Conservation (phyloP, 2,113 vertebrate genomes). For the Rhabdomys dilectus region DNA sequence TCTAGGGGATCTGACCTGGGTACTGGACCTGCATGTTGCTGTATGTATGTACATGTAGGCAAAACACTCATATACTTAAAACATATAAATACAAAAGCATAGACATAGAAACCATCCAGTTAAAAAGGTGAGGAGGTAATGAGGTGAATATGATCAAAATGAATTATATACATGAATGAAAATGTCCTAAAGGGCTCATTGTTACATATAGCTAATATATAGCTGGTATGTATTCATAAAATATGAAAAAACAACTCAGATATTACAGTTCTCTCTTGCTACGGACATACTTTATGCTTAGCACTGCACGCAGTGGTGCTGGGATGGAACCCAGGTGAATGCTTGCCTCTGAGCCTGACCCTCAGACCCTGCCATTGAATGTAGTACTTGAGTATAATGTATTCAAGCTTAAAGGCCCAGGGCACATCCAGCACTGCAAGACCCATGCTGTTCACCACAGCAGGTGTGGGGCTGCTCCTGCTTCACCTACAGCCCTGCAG, state of each 20-base stretch:
- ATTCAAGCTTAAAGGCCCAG: not conserved
- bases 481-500: not conserved
- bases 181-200: not conserved
- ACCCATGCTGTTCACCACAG: not conserved
- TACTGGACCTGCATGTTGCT: not conserved
- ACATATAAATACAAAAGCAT: not conserved
- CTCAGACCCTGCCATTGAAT: not conserved
- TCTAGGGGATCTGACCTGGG: not conserved
- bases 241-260: not conserved
- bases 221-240: not conserved
- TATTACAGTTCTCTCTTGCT: not conserved
- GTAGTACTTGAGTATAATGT: not conserved
- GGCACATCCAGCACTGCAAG: too few species aligned
- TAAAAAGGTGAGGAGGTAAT: not conserved
- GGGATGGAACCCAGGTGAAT: not conserved
- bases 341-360: not conserved
- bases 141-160: not conserved
- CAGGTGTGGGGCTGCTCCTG: not conserved
- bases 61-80: not conserved
- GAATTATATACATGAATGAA: not conserved
- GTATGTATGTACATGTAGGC: not conserved
- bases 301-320: too few species aligned
- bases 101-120: not conserved
- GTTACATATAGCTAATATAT: not conserved
- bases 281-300: not conserved